Evolutionary conservation across 2,888 invertebrate species (phyloP), one percentile per base, ranked within the genome.

Genomic region (Nomada fucata): DNA sequence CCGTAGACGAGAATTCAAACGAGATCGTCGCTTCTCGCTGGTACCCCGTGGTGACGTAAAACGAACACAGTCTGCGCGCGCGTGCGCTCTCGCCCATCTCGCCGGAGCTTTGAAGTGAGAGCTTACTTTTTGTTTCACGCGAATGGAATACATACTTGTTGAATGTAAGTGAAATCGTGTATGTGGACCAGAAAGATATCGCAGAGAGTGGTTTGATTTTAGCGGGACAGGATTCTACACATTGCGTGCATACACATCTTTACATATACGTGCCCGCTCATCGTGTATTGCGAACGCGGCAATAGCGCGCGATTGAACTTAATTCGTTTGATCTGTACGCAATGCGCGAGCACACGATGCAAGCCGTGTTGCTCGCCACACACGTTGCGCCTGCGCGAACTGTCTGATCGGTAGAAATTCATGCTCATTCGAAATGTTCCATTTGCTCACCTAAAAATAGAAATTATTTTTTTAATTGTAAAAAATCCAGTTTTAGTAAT

Each of bases 71-170:
- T 47, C 15, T 15, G 36, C 11, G 36, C 36, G 60, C 60, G 68
- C 55, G 53, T 26, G 26, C 20, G 2, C 23, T 57, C 55, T 57
- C 47, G 11, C 3, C 47, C 47, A 11, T 47, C 47, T 10, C 47
- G 47, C 10, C 44, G 15, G 53, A 57, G 63, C 55, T 64, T 72
- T 72, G 13, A 53, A 44, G n/a, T 29, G 20, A 42, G 2, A 29
- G 5, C 18, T 47, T 47, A 52, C 53, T 53, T 20, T n/a, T 53
- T 10, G 20, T 53, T 20, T 20, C 18, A 29, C 23, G 44, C 57
- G 74, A 65, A 84, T 80, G 77, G 69, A 75, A 76, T 85, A 84
- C 68, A 76, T 85, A 84, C 71, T 63, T 84, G 64, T 55, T 84
- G 63, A 64, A 81, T 42, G 85, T 82, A 82, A 85, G 84, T 83